A percentile compares a stretch with the other conserved stretches of the same genome.
phyloP scores from a whole-genome alignment of 2,888 invertebrate species.

The Papilio demoleus region DNA sequence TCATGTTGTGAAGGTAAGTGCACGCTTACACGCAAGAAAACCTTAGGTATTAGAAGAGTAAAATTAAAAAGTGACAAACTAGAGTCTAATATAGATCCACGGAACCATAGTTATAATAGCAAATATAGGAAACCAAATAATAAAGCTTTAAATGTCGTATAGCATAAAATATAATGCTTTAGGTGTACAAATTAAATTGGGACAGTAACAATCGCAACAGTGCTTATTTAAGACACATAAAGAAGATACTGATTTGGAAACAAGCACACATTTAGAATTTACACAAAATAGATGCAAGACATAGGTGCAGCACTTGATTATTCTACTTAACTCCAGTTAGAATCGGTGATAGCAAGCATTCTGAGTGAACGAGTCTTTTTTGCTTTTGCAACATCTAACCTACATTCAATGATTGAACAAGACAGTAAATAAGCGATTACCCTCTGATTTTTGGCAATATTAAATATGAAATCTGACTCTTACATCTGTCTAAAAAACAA shows the following conservation, averaged over 20 bases:
- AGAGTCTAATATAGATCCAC: neutral
- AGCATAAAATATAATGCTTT: conserved; percentile 22
- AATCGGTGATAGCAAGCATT: too few species aligned
- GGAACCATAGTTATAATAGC: too few species aligned
- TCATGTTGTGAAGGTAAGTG: conserved; percentile 77
- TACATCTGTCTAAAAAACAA: too few species aligned
- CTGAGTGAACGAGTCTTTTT: too few species aligned
- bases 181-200: conserved; percentile 42
- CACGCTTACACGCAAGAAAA: conserved; percentile 61
- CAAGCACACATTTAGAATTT: conserved; percentile 9
- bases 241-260: neutral
- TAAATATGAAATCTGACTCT: too few species aligned
- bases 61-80: neutral
- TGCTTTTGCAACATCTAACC: too few species aligned
- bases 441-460: too few species aligned
- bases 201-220: conserved; percentile 45
- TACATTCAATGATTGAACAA: too few species aligned
- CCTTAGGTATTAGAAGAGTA: neutral
- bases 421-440: too few species aligned
- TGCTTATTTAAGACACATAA: conserved; percentile 25
- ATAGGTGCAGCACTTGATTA: neutral
- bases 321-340: neutral
- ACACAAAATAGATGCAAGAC: neutral
- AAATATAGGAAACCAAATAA: neutral
- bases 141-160: conserved; percentile 35